These are phyloP conservation scores for Echinops telfairi DNA, from an alignment of 2,113 vertebrate genomes.

Conservation along the genomic window DNA sequence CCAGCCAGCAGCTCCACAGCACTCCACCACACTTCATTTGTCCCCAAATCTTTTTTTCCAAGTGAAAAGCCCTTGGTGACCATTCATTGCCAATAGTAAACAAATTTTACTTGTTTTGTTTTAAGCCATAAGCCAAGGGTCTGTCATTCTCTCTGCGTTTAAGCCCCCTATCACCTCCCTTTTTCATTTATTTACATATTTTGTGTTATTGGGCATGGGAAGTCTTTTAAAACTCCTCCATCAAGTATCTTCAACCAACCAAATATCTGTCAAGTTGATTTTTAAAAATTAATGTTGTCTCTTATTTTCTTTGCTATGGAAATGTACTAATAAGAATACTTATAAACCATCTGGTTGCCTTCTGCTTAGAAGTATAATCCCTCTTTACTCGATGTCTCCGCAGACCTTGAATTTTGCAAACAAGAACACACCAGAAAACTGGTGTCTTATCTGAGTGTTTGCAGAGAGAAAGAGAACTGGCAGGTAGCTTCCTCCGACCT, in stretches of 20 bases:
- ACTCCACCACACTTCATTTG: background rate
- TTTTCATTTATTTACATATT: background rate
- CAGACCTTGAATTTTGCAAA: constrained; percentile 48
- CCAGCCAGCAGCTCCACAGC: background rate
- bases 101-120: background rate
- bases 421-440: constrained; percentile 33
- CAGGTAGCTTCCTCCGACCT: background rate
- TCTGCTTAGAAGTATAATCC: constrained; percentile 61
- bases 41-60: constrained; percentile 27
- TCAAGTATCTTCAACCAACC: background rate
- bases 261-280: background rate
- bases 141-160: background rate
- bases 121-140: background rate
- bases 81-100: background rate
- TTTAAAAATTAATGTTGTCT: constrained; percentile 64
- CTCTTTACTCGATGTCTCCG: background rate
- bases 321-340: background rate
- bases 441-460: background rate
- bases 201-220: background rate
- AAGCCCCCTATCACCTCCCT: background rate
- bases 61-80: constrained; percentile 8
- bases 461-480: background rate
- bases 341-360: constrained; percentile 58
- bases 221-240: constrained; percentile 9
- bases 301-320: constrained; percentile 57